Percentiles rank a stretch among this genome's conserved stretches.
Evolutionary conservation across 2,113 vertebrate species (phyloP).

Genomic region (Hipposideros armiger): DNA sequence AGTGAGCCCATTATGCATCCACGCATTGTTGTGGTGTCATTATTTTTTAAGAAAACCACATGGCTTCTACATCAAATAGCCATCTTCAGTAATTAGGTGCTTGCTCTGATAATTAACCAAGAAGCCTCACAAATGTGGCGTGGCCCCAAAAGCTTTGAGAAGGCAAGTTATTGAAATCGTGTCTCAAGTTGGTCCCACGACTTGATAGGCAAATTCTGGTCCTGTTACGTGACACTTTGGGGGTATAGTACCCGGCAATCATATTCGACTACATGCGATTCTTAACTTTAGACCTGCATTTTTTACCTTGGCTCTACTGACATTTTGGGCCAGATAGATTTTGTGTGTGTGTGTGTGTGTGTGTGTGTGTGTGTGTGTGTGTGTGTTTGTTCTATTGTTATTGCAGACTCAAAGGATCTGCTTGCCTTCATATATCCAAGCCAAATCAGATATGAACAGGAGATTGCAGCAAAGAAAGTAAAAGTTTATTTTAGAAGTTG

Average conservation of each 20-base stretch:
- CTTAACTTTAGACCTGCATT: not conserved
- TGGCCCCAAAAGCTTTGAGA: not conserved
- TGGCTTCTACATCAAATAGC: constrained; percentile 49
- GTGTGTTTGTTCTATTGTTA: no score
- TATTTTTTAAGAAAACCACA: constrained; percentile 45
- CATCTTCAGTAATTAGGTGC: constrained; percentile 1
- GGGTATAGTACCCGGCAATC: not conserved
- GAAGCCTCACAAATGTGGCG: not conserved
- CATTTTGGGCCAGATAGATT: not conserved
- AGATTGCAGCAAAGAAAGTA: no score
- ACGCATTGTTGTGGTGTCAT: not conserved
- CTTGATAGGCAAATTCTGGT: not conserved
- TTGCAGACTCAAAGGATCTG: no score
- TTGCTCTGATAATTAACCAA: not conserved
- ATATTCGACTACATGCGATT: not conserved
- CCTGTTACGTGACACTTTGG: not conserved
- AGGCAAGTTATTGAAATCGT: not conserved
- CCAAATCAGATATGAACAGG: no score
- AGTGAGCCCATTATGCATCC: not conserved
- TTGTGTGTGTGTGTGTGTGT: not conserved
- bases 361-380: not conserved
- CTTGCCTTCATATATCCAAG: no score
- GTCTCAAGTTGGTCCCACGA: not conserved
- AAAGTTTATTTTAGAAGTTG: no score
- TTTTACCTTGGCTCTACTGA: not conserved